These are phyloP conservation scores for Sinhomidia bicolor DNA, from an alignment of 2,888 invertebrate genomes.

Conservation along the genomic window DNA sequence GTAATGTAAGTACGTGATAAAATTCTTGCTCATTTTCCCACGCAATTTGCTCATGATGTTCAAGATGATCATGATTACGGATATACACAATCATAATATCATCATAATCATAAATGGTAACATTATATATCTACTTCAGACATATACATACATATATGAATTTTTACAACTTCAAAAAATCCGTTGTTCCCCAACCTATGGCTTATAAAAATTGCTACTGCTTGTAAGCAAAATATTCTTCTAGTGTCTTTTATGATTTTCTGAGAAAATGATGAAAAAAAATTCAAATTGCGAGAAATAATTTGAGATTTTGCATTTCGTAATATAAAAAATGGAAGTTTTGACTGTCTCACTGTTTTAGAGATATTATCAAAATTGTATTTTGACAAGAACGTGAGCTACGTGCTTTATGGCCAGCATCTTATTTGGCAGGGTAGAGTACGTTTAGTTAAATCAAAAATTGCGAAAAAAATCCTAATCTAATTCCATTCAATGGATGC, in stretches of 20 bases:
- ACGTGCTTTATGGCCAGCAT: constrained; percentile 41
- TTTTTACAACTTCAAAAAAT: neutral
- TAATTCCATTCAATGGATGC: no score
- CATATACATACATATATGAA: neutral
- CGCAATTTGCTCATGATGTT: constrained; percentile 79
- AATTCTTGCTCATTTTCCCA: constrained; percentile 80
- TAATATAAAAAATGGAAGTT: neutral
- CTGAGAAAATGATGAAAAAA: constrained; percentile 4
- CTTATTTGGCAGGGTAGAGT: no score
- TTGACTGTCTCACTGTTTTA: neutral
- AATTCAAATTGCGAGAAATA: neutral
- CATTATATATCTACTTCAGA: neutral
- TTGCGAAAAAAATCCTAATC: no score
- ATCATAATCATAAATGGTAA: constrained; percentile 37
- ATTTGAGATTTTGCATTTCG: neutral
- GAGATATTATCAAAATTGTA: constrained; percentile 21
- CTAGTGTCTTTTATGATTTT: neutral
- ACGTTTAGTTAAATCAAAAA: no score
- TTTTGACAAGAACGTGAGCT: constrained; percentile 5
- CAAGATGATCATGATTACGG: constrained; percentile 59
- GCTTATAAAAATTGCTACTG: no score
- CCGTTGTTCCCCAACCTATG: no score
- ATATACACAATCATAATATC: constrained; percentile 60
- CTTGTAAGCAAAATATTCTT: neutral
- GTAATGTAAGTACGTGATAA: constrained; percentile 78